Percentiles rank a stretch among this genome's conserved stretches.
Evolutionary conservation across 2,113 vertebrate genomes (phyloP).

Genomic region (Dolichotis patagonum): DNA sequence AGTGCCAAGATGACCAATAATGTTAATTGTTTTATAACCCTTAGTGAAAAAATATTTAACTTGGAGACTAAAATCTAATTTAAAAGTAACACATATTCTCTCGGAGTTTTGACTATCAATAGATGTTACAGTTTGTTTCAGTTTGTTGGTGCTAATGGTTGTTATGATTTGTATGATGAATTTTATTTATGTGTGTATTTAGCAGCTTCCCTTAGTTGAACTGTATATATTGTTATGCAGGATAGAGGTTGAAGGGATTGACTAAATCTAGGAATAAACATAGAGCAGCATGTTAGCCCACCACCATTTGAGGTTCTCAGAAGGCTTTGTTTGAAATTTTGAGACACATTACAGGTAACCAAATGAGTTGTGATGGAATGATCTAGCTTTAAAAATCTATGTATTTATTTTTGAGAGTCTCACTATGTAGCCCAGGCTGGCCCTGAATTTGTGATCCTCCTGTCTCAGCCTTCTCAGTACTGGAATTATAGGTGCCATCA

Average conservation of each 20-base stretch:
- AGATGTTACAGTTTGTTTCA: conserved; percentile 57
- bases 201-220: conserved; percentile 42
- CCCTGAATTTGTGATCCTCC: background rate
- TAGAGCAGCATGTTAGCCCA: background rate
- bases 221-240: conserved; percentile 8
- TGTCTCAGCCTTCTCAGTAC: background rate
- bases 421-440: background rate
- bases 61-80: conserved; percentile 46
- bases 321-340: conserved; percentile 35
- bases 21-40: background rate
- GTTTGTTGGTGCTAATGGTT: conserved; percentile 24
- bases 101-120: background rate
- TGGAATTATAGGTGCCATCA: background rate
- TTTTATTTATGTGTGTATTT: conserved; percentile 41
- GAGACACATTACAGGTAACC: background rate
- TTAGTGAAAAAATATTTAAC: conserved; percentile 45
- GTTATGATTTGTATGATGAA: conserved; percentile 28
- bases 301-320: background rate
- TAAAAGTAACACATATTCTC: background rate
- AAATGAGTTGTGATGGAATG: conserved; percentile 34
- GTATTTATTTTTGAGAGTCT: background rate
- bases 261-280: background rate
- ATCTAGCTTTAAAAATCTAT: conserved; percentile 25
- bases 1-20: background rate
- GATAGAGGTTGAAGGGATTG: background rate